These are phyloP conservation scores for Nipponacmea schrenckii DNA, from an alignment of 2,888 invertebrate genomes.

Conservation along the genomic window DNA sequence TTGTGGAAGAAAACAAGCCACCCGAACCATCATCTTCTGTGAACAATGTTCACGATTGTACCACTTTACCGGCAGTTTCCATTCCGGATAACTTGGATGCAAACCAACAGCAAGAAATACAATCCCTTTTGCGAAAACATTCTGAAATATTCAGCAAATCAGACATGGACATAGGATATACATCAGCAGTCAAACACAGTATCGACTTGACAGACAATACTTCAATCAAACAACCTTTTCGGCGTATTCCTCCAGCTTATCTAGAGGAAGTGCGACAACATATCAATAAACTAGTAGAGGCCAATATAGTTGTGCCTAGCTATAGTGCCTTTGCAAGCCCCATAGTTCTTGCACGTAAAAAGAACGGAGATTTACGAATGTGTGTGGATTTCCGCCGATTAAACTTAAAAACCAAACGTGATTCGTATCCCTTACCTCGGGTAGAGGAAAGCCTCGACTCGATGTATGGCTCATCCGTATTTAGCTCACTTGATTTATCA, in stretches of 20 bases:
- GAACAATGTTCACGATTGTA: neutral
- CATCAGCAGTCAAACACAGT: slow-evolving; percentile 15
- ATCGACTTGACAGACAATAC: slow-evolving; percentile 14
- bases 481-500: slow-evolving; percentile 16
- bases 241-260: slow-evolving; percentile 21
- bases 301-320: slow-evolving; percentile 28
- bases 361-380: neutral
- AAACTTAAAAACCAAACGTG: neutral
- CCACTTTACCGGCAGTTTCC: neutral
- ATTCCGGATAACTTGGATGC: neutral
- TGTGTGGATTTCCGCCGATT: neutral
- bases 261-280: slow-evolving; percentile 19
- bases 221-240: slow-evolving; percentile 10
- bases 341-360: slow-evolving; percentile 25
- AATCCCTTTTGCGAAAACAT: neutral
- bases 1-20: neutral
- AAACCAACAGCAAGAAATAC: neutral
- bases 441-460: slow-evolving; percentile 21
- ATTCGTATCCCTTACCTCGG: neutral
- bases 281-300: slow-evolving; percentile 23
- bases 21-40: neutral
- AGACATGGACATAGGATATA: slow-evolving; percentile 23
- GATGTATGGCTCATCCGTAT: slow-evolving; percentile 9
- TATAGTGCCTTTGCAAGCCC: slow-evolving; percentile 32
- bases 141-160: slow-evolving; percentile 11